Conservation (phyloP, 2,888 invertebrate species). For the Phaonia tiefii region DNA sequence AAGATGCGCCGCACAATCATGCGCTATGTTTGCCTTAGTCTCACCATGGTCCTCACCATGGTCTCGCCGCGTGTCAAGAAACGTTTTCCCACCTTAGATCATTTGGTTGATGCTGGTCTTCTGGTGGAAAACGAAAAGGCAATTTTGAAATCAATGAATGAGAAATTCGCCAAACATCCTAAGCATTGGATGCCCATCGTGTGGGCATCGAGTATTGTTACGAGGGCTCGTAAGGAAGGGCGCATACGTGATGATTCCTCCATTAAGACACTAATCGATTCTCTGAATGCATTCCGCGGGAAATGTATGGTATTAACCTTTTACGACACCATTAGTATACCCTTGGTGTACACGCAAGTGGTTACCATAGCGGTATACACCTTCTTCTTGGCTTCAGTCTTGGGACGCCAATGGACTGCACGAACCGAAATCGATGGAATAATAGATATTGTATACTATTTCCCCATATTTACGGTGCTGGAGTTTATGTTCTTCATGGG, state of each 20-base stretch:
- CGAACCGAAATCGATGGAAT: constrained; percentile 78
- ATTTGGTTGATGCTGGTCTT: constrained; percentile 91
- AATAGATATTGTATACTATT: constrained; percentile 84
- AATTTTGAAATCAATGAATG: constrained; percentile 88
- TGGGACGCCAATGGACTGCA: constrained; percentile 91
- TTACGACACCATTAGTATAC: constrained; percentile 88
- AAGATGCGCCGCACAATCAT: constrained; percentile 90
- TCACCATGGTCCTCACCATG: constrained; percentile 91
- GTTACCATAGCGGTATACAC: constrained; percentile 93
- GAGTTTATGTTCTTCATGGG: constrained; percentile 94
- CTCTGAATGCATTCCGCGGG: constrained; percentile 90
- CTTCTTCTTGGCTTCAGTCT: constrained; percentile 92
- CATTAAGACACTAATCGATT: constrained; percentile 93
- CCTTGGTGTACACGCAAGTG: constrained; percentile 91
- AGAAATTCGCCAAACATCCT: constrained; percentile 87
- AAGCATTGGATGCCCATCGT: constrained; percentile 95
- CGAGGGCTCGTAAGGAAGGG: constrained; percentile 92
- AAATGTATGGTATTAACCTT: constrained; percentile 87
- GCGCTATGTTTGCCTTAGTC: constrained; percentile 90
- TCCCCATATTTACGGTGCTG: constrained; percentile 92
- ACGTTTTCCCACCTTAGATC: constrained; percentile 90
- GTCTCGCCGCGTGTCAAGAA: constrained; percentile 94
- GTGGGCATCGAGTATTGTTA: constrained; percentile 94
- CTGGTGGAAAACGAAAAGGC: constrained; percentile 89
- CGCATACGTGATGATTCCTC: constrained; percentile 94